Conservation (phyloP, 2,888 invertebrate species). For the Sinelater perroti region DNA sequence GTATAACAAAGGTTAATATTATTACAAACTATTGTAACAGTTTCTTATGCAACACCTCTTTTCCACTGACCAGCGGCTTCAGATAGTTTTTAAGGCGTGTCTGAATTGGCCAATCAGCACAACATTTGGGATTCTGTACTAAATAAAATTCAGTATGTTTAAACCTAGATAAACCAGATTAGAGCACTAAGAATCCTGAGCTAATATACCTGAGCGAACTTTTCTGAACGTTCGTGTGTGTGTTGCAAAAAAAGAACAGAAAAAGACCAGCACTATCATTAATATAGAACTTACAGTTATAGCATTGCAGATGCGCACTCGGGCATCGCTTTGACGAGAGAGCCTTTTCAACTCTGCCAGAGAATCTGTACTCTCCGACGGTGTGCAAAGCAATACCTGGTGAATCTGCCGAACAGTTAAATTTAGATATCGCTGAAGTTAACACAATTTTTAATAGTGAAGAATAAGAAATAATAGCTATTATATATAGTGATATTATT, state of each 20-base stretch:
- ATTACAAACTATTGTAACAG: slow-evolving; percentile 12
- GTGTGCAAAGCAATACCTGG: not conserved
- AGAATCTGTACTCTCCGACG: not conserved
- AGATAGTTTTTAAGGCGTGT: slow-evolving; percentile 31
- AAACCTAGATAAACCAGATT: slow-evolving; percentile 15
- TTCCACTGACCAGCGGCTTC: not conserved
- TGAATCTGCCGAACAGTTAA: slow-evolving; percentile 1
- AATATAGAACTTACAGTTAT: slow-evolving; percentile 36
- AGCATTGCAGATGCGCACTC: slow-evolving; percentile 1
- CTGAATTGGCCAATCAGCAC: slow-evolving; percentile 9
- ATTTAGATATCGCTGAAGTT: slow-evolving; percentile 5
- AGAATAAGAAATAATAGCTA: slow-evolving; percentile 30
- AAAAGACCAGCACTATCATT: slow-evolving; percentile 35
- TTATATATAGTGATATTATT: no score
- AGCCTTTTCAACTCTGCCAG: not conserved
- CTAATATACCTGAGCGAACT: slow-evolving; percentile 61
- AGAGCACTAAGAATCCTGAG: slow-evolving; percentile 53
- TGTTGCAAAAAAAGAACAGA: slow-evolving; percentile 37
- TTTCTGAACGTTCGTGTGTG: slow-evolving; percentile 45
- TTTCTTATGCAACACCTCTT: slow-evolving; percentile 8
- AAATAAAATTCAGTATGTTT: slow-evolving; percentile 11
- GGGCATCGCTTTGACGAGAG: no score
- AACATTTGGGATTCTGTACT: slow-evolving; percentile 16
- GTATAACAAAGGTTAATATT: slow-evolving; percentile 17
- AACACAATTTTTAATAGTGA: not conserved